Evolutionary conservation across 2,113 vertebrate genomes (phyloP).

Genomic region (Elgaria multicarinata): DNA sequence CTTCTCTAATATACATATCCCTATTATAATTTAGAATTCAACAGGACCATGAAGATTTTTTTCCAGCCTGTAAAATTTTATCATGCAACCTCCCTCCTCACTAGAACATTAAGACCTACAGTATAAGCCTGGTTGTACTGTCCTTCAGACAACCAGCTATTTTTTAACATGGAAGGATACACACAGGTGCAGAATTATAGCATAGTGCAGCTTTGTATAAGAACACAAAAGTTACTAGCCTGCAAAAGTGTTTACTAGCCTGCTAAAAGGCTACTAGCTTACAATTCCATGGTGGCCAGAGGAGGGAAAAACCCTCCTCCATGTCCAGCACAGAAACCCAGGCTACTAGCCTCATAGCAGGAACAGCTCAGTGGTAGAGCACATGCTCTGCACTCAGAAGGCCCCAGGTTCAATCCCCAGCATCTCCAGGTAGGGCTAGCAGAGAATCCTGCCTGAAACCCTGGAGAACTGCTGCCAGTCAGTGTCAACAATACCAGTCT

Average conservation of each 20-base stretch:
- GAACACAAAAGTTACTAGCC: too few relatives aligned
- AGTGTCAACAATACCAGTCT: too few relatives aligned
- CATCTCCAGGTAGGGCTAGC: too few relatives aligned
- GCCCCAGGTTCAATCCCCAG: too few relatives aligned
- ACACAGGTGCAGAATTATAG: not conserved
- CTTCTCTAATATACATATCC: constrained; percentile 32
- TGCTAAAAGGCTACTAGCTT: not conserved
- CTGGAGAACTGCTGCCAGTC: too few relatives aligned
- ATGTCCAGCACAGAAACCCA: not conserved
- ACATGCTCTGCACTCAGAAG: too few relatives aligned
- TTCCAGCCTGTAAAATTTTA: not conserved
- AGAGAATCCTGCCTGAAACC: too few relatives aligned
- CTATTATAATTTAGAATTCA: constrained; percentile 59
- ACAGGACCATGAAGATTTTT: constrained; percentile 13
- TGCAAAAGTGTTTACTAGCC: too few relatives aligned
- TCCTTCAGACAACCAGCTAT: constrained; percentile 46
- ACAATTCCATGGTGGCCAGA: not conserved
- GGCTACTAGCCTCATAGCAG: not conserved
- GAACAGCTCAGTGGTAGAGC: too few relatives aligned
- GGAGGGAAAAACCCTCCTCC: not conserved
- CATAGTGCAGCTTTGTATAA: not conserved
- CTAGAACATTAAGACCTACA: constrained; percentile 76
- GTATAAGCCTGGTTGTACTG: constrained; percentile 76
- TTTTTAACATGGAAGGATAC: not conserved
- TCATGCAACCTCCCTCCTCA: constrained; percentile 48